A percentile compares a stretch with the other conserved stretches of the same genome.
Conservation (phyloP, 1,140 invertebrate genomes). For the Ceratina japonica region DNA sequence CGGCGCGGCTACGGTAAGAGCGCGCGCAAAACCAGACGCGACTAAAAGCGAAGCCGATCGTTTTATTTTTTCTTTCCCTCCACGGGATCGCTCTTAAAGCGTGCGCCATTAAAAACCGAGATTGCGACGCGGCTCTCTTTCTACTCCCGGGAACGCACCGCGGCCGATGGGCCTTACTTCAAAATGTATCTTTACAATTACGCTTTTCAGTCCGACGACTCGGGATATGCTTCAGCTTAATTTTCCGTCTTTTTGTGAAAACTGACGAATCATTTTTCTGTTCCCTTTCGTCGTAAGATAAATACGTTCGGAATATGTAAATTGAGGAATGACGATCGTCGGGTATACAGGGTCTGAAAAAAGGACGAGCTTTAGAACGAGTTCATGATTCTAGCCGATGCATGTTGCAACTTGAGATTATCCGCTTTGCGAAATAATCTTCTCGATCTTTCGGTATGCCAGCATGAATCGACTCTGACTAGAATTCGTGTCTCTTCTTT, state of each 20-base stretch:
- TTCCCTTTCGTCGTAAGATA: neutral
- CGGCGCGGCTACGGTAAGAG: neutral
- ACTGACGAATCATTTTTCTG: neutral
- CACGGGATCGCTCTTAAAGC: constrained; percentile 26
- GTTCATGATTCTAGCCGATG: constrained; percentile 15
- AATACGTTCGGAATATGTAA: too few species aligned
- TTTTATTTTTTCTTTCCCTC: constrained; percentile 29
- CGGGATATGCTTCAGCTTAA: neutral
- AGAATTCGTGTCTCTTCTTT: constrained; percentile 22
- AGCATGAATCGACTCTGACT: constrained; percentile 14
- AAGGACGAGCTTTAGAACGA: constrained; percentile 23
- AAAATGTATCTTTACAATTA: neutral
- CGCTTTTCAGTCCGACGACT: neutral
- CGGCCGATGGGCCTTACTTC: too few species aligned
- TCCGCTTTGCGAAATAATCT: constrained; percentile 29
- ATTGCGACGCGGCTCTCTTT: neutral
- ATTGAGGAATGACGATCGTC: neutral
- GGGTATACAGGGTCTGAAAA: neutral
- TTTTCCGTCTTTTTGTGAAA: neutral
- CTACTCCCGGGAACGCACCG: neutral
- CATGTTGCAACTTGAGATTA: constrained; percentile 19
- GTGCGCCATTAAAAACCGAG: constrained; percentile 13
- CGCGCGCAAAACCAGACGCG: constrained; percentile 10
- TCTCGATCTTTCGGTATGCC: constrained; percentile 3
- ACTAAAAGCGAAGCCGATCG: constrained; percentile 34